A percentile compares a stretch with the other conserved stretches of the same genome.
Conservation (phyloP, 23 tunicate species). For the Styela plicata region DNA sequence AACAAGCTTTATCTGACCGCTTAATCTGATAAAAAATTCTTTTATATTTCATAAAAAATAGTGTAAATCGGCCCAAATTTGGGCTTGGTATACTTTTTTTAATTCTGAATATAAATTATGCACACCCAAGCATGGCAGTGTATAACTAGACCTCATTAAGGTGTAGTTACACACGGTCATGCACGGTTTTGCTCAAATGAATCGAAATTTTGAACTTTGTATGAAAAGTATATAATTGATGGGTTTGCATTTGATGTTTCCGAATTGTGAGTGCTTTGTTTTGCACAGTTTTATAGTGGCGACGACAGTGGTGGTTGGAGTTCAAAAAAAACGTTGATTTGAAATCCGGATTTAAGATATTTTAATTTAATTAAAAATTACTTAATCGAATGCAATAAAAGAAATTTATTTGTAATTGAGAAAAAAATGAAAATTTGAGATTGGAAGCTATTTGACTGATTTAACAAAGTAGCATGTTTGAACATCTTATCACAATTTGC, state of each 20-base stretch:
- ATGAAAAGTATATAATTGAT: not conserved
- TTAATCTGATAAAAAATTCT: not conserved
- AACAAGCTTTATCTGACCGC: not conserved
- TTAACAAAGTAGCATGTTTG: too few species aligned
- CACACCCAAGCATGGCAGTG: too few species aligned
- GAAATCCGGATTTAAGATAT: not conserved
- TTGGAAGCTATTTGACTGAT: too few species aligned
- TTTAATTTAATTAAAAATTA: too few species aligned
- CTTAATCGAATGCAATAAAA: too few species aligned
- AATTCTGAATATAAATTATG: too few species aligned
- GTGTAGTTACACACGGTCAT: not conserved
- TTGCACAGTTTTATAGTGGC: not conserved
- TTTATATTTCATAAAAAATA: too few species aligned
- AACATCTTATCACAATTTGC: too few species aligned
- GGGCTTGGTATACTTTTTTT: not conserved
- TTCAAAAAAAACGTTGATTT: not conserved
- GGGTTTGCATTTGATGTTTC: too few species aligned
- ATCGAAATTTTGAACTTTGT: not conserved
- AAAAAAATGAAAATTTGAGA: too few species aligned
- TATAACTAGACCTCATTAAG: too few species aligned
- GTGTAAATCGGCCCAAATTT: not conserved
- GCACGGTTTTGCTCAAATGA: not conserved
- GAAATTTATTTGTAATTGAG: too few species aligned
- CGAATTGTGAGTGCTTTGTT: not conserved
- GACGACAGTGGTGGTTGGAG: not conserved